A percentile compares a stretch with the other conserved stretches of the same genome.
Evolutionary conservation across 2,113 vertebrate genomes (phyloP).

Genomic region (Ginglymostoma cirratum): DNA sequence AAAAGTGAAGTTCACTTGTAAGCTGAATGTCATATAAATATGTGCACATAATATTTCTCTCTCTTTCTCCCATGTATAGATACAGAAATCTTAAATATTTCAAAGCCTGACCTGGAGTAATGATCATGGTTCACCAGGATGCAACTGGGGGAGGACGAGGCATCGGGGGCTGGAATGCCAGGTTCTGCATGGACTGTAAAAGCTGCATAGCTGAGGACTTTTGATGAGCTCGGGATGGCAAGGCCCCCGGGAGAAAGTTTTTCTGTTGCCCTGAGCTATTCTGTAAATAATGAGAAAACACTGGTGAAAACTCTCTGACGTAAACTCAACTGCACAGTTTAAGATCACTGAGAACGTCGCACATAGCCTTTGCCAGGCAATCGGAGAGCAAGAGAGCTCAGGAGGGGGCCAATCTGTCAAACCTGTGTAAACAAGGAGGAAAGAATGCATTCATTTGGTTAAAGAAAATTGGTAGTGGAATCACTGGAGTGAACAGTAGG

Average conservation of each 20-base stretch:
- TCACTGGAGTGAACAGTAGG: background rate
- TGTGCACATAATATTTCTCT: background rate
- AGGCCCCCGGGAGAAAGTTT: conserved; percentile 27
- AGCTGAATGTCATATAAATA: background rate
- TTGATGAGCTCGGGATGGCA: conserved; percentile 36
- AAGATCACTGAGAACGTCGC: background rate
- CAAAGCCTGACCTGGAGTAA: conserved; percentile 37
- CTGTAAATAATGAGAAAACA: conserved; percentile 33
- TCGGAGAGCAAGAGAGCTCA: background rate
- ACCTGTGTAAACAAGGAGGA: background rate
- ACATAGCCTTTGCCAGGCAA: background rate
- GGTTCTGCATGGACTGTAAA: conserved; percentile 41
- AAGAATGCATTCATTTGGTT: background rate
- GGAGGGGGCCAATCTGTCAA: background rate
- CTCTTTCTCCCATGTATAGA: background rate
- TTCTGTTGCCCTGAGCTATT: conserved; percentile 36
- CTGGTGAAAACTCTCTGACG: background rate
- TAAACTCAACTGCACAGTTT: background rate
- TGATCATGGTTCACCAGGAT: conserved; percentile 30
- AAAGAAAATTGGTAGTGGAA: background rate
- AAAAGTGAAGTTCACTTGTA: background rate
- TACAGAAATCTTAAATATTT: background rate
- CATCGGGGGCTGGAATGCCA: conserved; percentile 41
- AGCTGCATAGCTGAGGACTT: conserved; percentile 37
- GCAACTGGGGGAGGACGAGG: conserved; percentile 38